Evolutionary conservation across 1,140 invertebrate genomes (phyloP), one percentile per base, ranked within the genome.

Genomic region (Tetraneura akinire): DNA sequence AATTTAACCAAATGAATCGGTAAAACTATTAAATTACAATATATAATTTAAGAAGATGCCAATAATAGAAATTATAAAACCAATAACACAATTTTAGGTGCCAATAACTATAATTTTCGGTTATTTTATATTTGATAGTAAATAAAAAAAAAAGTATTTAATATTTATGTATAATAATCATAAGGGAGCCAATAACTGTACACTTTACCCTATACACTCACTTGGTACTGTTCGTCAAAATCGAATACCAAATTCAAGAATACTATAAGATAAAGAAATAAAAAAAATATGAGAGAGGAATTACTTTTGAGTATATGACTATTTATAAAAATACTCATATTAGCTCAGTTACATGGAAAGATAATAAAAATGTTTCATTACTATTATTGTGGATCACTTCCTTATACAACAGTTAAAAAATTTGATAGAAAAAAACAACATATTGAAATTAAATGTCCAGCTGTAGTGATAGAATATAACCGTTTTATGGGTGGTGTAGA

Each of bases 21-120:
- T 26, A 26, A 57, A 26, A 26, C 21, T 57, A 57, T 57, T 57
- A 57, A 57, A 57, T 55, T 23, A 55, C 53, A 23, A 13, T 55
- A 23, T 55, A 55, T 55, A 55, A 55, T 55, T 57, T 57, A 32
- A 62, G 57, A 32, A 14, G 29, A 62, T 62, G 57, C 57, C 57
- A 62, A 62, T 32, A 62, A 62, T 10, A 32, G 57, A 62, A 62
- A 62, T 32, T 62, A 18, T 62, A 62, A 62, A 32, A 62, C 57
- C 57, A 62, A 62, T 60, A 60, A 60, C 26, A 60, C 57, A 60
- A 60, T 60, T 60, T 14, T 60, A 60, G 57, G 21, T 60, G 23
- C 57, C 57, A 60, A 60, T 32, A 32, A 32, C 57, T 37, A 8
- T 4, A 37, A 37, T 37, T 37, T 37, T 37, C 32, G 32, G 8